phyloP scores from a whole-genome alignment of 2,797 vertebrate species.

The Lepus oiostolus region DNA sequence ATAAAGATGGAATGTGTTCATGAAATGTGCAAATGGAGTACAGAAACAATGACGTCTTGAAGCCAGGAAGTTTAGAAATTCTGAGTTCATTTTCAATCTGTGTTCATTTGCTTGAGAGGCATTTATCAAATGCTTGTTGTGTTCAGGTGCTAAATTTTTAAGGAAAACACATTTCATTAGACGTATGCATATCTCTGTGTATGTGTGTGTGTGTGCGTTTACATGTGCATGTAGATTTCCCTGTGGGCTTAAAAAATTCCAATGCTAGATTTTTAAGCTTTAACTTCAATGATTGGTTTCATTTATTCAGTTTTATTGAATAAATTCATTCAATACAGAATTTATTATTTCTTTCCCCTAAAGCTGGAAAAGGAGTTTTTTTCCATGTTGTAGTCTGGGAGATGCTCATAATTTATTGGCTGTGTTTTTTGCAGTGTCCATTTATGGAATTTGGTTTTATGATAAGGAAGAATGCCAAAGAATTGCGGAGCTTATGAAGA shows the following conservation, averaged over 20 bases:
- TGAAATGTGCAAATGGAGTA: conserved; percentile 48
- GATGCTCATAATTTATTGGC: conserved; percentile 79
- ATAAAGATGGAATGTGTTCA: conserved; percentile 59
- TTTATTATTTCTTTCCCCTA: conserved; percentile 14
- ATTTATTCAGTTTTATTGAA: conserved; percentile 15
- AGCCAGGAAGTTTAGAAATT: conserved; percentile 56
- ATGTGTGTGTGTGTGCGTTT: neutral
- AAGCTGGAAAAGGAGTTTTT: neutral
- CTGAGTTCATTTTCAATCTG: conserved; percentile 23
- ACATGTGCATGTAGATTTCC: conserved; percentile 16
- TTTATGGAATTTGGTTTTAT: conserved; percentile 99
- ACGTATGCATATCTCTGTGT: neutral
- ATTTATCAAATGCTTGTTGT: neutral
- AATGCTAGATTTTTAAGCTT: conserved; percentile 17
- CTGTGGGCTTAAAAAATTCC: neutral
- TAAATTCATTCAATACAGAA: neutral
- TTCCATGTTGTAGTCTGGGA: conserved; percentile 74
- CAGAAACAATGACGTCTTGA: conserved; percentile 38
- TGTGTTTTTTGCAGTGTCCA: conserved; percentile 93
- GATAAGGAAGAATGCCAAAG: conserved; percentile 97
- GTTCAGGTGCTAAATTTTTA: neutral
- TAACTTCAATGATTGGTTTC: neutral
- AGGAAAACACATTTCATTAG: neutral
- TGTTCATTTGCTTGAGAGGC: conserved; percentile 11
- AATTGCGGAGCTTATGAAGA: conserved; percentile 96